Evolutionary conservation across 2,113 vertebrate genomes (phyloP).

Genomic region (Antechinus stuartii): DNA sequence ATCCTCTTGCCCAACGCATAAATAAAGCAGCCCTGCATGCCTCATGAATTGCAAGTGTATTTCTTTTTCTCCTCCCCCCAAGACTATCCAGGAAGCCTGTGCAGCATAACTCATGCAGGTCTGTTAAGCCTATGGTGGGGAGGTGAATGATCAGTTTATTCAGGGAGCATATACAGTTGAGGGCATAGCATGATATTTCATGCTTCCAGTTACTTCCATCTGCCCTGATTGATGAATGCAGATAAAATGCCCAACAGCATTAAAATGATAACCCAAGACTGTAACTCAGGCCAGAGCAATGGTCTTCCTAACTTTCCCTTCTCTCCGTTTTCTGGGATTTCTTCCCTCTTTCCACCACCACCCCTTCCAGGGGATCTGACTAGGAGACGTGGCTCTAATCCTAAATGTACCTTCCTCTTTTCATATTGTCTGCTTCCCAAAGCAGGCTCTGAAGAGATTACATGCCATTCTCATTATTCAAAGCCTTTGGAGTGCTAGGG

Average conservation of each 20-base stretch:
- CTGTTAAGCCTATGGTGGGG: not conserved
- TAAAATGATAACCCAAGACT: not conserved
- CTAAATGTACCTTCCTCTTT: not conserved
- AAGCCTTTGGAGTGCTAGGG: not conserved
- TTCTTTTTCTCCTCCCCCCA: not conserved
- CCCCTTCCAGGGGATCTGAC: not conserved
- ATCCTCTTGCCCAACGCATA: not conserved
- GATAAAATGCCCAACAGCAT: constrained; percentile 48
- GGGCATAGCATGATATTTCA: constrained; percentile 21
- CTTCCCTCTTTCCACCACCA: not conserved
- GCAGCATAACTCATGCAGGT: not conserved
- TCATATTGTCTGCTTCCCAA: not conserved
- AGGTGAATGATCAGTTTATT: not conserved
- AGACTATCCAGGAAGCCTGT: not conserved
- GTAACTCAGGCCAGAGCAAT: constrained; percentile 31
- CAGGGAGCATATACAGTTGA: not conserved
- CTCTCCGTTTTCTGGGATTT: not conserved
- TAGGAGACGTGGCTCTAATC: not conserved
- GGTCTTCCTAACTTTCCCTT: constrained; percentile 7
- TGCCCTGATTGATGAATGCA: constrained; percentile 27
- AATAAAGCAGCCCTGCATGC: too few relatives aligned
- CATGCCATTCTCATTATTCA: not conserved
- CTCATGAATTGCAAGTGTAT: not conserved
- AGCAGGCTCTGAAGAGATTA: not conserved
- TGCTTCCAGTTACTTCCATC: not conserved